Base-by-base conservation (phyloP, 2,113 vertebrate species). In the Hemiprocne comata region DNA sequence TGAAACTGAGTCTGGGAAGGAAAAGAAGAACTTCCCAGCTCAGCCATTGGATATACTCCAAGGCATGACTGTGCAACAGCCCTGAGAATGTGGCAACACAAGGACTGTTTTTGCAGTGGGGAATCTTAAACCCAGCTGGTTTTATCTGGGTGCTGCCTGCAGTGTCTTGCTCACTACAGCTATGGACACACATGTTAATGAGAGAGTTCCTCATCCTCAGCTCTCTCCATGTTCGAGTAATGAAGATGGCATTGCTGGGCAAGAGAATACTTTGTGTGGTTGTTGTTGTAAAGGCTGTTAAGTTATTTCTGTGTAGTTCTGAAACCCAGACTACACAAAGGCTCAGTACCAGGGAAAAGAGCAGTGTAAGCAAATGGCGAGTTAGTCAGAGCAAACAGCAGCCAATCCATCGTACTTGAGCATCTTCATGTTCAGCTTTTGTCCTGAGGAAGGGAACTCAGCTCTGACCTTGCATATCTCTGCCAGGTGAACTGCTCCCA, bases 401-500 rank as follows among this genome's bases (percentile, higher is more conserved):
- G 58, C 40, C 28, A 42, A 66, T 7, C 50, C 40, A 11, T 31
- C 17, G 2, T 11, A 3, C 20, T 24, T 46, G 64, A 54, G 55
- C n/a, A 10, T 50, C 53, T 53, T 31, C 17, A 4, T 3, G 11
- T 61, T 54, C 38, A 65, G 62, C 40, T 74, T 40, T 51, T 40
- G 24, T 17, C 34, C 72, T 1, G 0, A 34, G 24, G 61, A 20
- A 24, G n/a, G 51, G 21, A 42, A 12, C 23, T 12, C 14, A 16
- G 2, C 8, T 4, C 2, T 16, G 53, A 77, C 17, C n/a, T n/a
- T n/a, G n/a, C n/a, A n/a, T n/a, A n/a, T 11, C 20, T 36, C 2
- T 33, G 26, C 25, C 23, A 97, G 96, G 87, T 87, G 74, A 80
- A 13, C 3, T 78, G 90, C 33, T 20, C 89, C 36, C 87, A 70